These are phyloP conservation scores for Acrobeloides nanus DNA, from an alignment of 2,888 invertebrate genomes.

Conservation along the genomic window DNA sequence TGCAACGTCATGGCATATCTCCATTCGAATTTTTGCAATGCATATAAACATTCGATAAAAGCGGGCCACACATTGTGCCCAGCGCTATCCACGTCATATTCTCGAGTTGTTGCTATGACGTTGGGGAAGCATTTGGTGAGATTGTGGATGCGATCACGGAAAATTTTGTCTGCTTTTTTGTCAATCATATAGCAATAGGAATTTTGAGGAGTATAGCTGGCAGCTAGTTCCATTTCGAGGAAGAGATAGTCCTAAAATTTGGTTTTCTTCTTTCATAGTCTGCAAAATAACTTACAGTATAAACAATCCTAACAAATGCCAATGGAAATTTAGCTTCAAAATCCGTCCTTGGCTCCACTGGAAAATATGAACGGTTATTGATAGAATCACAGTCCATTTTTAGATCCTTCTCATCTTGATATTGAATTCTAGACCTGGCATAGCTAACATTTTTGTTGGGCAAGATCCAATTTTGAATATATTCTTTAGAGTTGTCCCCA, in stretches of 20 bases:
- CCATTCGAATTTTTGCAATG: slow-evolving; percentile 8
- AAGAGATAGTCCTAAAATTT: slow-evolving; percentile 6
- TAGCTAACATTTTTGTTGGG: no score
- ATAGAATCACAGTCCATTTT: slow-evolving; percentile 5
- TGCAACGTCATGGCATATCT: slow-evolving; percentile 11
- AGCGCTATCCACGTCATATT: slow-evolving; percentile 1
- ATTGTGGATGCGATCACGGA: slow-evolving; percentile 3
- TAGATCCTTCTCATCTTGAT: slow-evolving; percentile 1
- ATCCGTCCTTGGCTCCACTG: background rate
- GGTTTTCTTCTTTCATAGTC: background rate
- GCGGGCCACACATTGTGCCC: slow-evolving; percentile 1
- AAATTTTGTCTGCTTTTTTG: background rate
- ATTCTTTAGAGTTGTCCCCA: no score
- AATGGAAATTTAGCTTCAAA: slow-evolving; percentile 12
- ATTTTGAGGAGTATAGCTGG: slow-evolving; percentile 9
- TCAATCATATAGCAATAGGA: slow-evolving; percentile 12
- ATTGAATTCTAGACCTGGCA: no score
- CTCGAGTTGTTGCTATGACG: slow-evolving; percentile 1
- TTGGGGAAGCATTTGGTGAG: slow-evolving; percentile 11
- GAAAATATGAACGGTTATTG: background rate
- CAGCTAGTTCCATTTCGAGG: slow-evolving; percentile 12
- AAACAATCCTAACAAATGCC: slow-evolving; percentile 8
- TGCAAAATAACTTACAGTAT: slow-evolving; percentile 7
- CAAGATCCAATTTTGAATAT: no score
- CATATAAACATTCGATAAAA: slow-evolving; percentile 5